A percentile compares a stretch with the other conserved stretches of the same genome.
phyloP scores from a whole-genome alignment of 2,888 invertebrate species.

The Cerastis leucographa region DNA sequence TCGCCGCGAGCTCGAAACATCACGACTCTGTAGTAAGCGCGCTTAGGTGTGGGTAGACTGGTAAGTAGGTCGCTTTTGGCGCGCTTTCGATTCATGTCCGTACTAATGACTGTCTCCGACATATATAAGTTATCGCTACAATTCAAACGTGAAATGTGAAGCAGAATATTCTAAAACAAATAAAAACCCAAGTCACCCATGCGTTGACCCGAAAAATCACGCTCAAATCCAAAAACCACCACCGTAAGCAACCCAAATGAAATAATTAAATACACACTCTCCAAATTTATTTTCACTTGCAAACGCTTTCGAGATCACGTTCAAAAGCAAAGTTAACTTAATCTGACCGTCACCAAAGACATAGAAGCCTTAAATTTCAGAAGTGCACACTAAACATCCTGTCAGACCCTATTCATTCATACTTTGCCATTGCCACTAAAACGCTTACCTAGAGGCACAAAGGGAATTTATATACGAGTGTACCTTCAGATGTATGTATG shows the following conservation, averaged over 20 bases:
- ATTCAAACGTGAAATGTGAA: not conserved
- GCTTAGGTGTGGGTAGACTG: too few relatives aligned
- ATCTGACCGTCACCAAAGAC: constrained; percentile 64
- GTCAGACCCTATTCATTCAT: constrained; percentile 81
- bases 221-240: constrained; percentile 13
- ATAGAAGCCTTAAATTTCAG: constrained; percentile 72
- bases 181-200: not conserved
- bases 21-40: too few relatives aligned
- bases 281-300: constrained; percentile 52
- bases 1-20: too few relatives aligned
- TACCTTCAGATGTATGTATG: constrained; percentile 66
- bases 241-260: constrained; percentile 33
- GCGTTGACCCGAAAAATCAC: constrained; percentile 28
- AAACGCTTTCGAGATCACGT: constrained; percentile 47
- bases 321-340: constrained; percentile 64
- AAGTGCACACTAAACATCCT: constrained; percentile 74
- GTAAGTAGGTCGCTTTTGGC: too few relatives aligned
- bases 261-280: constrained; percentile 52
- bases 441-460: constrained; percentile 72
- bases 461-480: constrained; percentile 72
- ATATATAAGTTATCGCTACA: not conserved
- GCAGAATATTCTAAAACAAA: not conserved
- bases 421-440: constrained; percentile 71
- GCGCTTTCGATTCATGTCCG: too few relatives aligned
- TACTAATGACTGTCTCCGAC: too few relatives aligned